Base-by-base conservation (phyloP, 2,888 invertebrate species). In the Microplitis manilae region DNA sequence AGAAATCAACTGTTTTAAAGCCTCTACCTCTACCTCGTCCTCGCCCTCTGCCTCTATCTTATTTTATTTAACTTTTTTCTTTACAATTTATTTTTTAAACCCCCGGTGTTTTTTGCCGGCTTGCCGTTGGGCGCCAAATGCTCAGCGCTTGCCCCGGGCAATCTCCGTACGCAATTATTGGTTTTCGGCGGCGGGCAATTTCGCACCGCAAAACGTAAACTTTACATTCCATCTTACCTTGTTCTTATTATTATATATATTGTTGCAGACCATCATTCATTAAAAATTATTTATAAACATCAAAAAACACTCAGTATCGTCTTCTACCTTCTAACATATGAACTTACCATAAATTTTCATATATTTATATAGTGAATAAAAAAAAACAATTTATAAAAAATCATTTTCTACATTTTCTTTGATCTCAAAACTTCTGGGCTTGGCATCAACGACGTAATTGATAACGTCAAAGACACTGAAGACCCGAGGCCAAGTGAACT, bases 151-250 rank as follows among this genome's bases (percentile, higher is more conserved):
- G 65, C 68, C 61, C 59, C 73, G 75, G 62, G 79, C 83, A 86
- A 87, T 86, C 82, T 81, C 69, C 81, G 81, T 79, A 80, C 79
- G 84, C 84, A 85, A 87, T 87, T 87, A 87, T 87, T 87, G 84
- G 83, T 84, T 84, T 85, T 85, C 9, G 84, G 81, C 81, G 82
- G 80, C 73, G 80, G 75, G 67, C 77, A 81, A 81, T 81, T 79
- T 80, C 75, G 68, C 77, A 73, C 69, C 70, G 59, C 71, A 68
- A 65, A 62, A 20, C 30, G 13, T 13, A 65, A 65, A 20, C 65
- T 65, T 20, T 20, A 50, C 50, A 50, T 50, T 50, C 50, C 13
- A 50, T 9, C 50, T 50, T 2, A 50, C 13, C 9, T 50, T 50
- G 50, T 50, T 50, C 50, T 50, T 30, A 30, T 30, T 30, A 30